These are phyloP conservation scores for Carapus acus DNA, from an alignment of 2,797 vertebrate species.

Conservation along the genomic window DNA sequence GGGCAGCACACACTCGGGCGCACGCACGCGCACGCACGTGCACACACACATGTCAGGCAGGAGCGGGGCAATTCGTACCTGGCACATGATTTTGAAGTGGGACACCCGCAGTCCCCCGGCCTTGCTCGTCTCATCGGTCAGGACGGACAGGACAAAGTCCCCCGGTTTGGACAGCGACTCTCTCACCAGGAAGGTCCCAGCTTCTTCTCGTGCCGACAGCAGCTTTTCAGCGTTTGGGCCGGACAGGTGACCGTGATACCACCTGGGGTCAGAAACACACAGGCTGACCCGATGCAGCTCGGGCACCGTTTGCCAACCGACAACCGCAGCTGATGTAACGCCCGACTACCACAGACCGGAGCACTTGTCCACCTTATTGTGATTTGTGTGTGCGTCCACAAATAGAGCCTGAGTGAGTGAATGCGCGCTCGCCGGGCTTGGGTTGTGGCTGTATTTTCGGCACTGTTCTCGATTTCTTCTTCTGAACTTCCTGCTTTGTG, in stretches of 20 bases:
- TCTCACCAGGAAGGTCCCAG: slow-evolving; percentile 89
- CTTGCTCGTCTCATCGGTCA: slow-evolving; percentile 78
- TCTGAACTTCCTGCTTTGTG: slow-evolving; percentile 85
- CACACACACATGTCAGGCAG: background rate
- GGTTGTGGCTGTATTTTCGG: slow-evolving; percentile 67
- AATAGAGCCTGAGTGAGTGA: slow-evolving; percentile 18
- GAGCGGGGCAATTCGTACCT: slow-evolving; percentile 70
- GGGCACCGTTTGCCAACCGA: background rate
- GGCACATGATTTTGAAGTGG: slow-evolving; percentile 91
- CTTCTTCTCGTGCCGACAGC: slow-evolving; percentile 76
- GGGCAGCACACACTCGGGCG: slow-evolving; percentile 7
- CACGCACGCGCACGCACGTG: background rate
- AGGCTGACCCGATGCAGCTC: background rate
- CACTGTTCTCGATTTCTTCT: slow-evolving; percentile 76
- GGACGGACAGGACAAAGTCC: slow-evolving; percentile 88
- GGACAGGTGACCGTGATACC: slow-evolving; percentile 95
- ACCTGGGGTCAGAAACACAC: slow-evolving; percentile 67
- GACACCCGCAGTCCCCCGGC: slow-evolving; percentile 75
- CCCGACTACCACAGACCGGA: background rate
- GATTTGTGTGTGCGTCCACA: slow-evolving; percentile 5
- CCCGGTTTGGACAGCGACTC: slow-evolving; percentile 96
- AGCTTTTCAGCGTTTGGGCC: slow-evolving; percentile 86
- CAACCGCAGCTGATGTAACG: no score
- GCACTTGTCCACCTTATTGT: slow-evolving; percentile 8
- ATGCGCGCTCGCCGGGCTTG: slow-evolving; percentile 17